These are phyloP conservation scores for Tragelaphus eurycerus DNA, from an alignment of 2,797 vertebrate species.

Conservation along the genomic window DNA sequence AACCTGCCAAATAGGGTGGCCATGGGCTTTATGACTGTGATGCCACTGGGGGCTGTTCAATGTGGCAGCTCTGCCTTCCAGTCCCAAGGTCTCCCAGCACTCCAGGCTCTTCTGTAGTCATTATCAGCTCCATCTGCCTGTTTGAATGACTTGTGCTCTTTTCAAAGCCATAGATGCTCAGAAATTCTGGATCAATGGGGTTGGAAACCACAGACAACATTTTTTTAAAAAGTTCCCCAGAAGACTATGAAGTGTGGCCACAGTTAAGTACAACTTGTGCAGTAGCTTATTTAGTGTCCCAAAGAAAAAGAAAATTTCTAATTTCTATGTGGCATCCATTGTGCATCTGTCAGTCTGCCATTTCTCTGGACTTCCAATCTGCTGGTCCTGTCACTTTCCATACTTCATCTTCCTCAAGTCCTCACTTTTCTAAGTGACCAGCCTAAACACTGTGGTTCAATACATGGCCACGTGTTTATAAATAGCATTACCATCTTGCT, in stretches of 20 bases:
- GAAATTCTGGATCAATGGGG: neutral
- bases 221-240: neutral
- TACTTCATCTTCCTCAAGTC: neutral
- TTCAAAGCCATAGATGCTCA: neutral
- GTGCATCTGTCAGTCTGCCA: neutral
- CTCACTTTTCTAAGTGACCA: neutral
- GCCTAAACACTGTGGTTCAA: neutral
- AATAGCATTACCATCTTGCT: neutral
- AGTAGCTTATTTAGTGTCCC: neutral
- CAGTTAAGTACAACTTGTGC: neutral
- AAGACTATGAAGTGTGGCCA: neutral
- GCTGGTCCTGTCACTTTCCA: neutral
- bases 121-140: neutral
- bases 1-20: neutral
- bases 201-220: neutral
- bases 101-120: neutral
- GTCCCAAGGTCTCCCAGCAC: accelerated
- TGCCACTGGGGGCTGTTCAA: neutral
- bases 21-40: too few species aligned
- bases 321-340: neutral
- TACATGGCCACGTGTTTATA: neutral
- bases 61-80: neutral
- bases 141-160: neutral
- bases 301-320: neutral
- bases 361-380: neutral